Conservation (phyloP, 2,113 vertebrate species). For the Menidia beryllina region DNA sequence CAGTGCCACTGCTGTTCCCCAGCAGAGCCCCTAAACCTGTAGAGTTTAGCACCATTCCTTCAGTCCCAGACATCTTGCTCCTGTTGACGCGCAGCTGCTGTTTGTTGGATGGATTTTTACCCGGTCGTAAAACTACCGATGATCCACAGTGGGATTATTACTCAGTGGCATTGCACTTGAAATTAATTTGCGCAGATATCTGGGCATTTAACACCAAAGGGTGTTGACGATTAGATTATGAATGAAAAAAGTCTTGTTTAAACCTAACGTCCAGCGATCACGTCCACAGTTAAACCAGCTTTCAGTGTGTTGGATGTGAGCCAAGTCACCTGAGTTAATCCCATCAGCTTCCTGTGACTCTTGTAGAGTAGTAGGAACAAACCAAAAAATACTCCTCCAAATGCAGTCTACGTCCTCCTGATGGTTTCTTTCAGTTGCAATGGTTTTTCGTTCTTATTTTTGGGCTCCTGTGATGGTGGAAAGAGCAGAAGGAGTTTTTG, state of each 20-base stretch:
- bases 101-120: slow-evolving; percentile 20
- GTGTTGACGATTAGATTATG: background rate
- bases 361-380: background rate
- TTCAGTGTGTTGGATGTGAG: slow-evolving; percentile 1
- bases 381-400: slow-evolving; percentile 6
- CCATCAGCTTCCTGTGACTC: slow-evolving; percentile 30
- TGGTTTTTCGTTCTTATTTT: background rate
- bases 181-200: slow-evolving; percentile 33
- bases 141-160: slow-evolving; percentile 34
- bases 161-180: slow-evolving; percentile 7
- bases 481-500: slow-evolving; percentile 8
- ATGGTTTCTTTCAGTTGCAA: slow-evolving; percentile 11
- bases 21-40: slow-evolving; percentile 17
- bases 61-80: slow-evolving; percentile 14
- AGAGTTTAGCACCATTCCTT: slow-evolving; percentile 40
- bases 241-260: slow-evolving; percentile 6
- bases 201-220: background rate
- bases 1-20: slow-evolving; percentile 54
- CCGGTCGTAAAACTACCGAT: slow-evolving; percentile 59
- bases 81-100: slow-evolving; percentile 15
- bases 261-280: background rate
- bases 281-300: slow-evolving; percentile 13
- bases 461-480: slow-evolving; percentile 16
- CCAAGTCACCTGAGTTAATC: slow-evolving; percentile 9
- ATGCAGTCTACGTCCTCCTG: slow-evolving; percentile 15